These are phyloP conservation scores for Flabesymbios commensalis DNA, from an alignment of 2,888 invertebrate genomes.

Conservation along the genomic window DNA sequence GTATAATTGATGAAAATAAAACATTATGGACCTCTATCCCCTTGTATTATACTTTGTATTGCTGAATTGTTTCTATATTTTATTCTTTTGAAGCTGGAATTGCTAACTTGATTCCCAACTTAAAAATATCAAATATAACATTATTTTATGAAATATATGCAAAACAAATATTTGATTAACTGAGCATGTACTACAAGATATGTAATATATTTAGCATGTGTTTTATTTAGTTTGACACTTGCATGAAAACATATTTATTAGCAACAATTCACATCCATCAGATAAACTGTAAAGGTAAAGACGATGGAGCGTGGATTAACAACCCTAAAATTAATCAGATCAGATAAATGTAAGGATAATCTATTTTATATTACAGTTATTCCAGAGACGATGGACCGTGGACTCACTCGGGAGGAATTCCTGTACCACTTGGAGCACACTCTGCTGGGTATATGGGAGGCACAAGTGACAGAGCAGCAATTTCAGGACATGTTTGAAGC, in stretches of 20 bases:
- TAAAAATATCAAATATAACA: not conserved
- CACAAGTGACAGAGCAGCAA: not conserved
- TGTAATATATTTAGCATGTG: not conserved
- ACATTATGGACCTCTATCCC: too few species aligned
- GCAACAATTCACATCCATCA: too few species aligned
- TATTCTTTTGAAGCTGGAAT: too few species aligned
- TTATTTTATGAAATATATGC: not conserved
- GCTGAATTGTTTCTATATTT: too few species aligned
- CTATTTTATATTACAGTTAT: constrained; percentile 14
- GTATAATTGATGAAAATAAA: too few species aligned
- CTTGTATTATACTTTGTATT: not conserved
- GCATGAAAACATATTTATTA: not conserved
- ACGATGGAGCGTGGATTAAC: too few species aligned
- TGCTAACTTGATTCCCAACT: too few species aligned
- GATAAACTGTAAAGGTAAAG: too few species aligned
- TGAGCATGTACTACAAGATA: too few species aligned
- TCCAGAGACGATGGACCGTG: constrained; percentile 21
- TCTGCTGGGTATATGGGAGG: constrained; percentile 1
- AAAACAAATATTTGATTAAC: not conserved
- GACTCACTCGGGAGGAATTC: constrained; percentile 17
- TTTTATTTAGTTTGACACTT: not conserved
- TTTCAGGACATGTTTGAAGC: constrained; percentile 16
- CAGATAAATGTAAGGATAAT: not conserved
- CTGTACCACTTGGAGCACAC: constrained; percentile 2
- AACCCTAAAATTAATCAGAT: too few species aligned